Evolutionary conservation across 2,888 invertebrate species (phyloP).

Genomic region (Melanchra persicariae): DNA sequence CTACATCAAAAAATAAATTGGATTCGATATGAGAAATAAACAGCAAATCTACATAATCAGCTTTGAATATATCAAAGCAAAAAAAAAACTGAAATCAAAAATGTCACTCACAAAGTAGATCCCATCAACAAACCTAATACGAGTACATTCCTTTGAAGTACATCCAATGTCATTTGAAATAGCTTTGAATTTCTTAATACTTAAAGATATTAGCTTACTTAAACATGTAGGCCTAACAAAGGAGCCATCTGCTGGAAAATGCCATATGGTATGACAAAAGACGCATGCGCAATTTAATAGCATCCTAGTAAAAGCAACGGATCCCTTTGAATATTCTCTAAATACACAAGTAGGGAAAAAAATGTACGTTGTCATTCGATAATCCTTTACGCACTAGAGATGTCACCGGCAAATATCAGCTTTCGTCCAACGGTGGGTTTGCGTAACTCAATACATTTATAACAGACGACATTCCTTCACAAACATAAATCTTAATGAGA

Average conservation of each 20-base stretch:
- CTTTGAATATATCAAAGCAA: conserved; percentile 16
- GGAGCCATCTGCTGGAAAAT: conserved; percentile 88
- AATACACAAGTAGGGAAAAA: conserved; percentile 81
- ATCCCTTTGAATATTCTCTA: conserved; percentile 82
- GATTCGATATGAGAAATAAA: conserved; percentile 19
- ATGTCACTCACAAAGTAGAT: conserved; percentile 32
- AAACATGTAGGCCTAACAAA: conserved; percentile 79
- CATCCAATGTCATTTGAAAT: conserved; percentile 65
- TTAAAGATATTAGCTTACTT: conserved; percentile 77
- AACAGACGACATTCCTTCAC: conserved; percentile 54
- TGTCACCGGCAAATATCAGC: conserved; percentile 89
- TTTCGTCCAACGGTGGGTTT: conserved; percentile 89
- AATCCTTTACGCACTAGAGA: conserved; percentile 90
- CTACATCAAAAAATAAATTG: conserved; percentile 7
- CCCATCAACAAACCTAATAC: conserved; percentile 37
- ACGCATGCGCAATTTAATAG: conserved; percentile 90
- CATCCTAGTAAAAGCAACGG: conserved; percentile 86
- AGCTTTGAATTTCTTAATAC: conserved; percentile 66
- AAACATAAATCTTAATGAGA: conserved; percentile 70
- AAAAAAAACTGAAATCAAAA: conserved; percentile 25
- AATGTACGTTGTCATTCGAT: conserved; percentile 89
- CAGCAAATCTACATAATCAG: conserved; percentile 24
- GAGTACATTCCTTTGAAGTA: conserved; percentile 58
- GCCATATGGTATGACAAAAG: conserved; percentile 88
- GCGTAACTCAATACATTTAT: conserved; percentile 89